Conservation (phyloP, 2,797 vertebrate genomes). For the Pseudocheirus occidentalis region DNA sequence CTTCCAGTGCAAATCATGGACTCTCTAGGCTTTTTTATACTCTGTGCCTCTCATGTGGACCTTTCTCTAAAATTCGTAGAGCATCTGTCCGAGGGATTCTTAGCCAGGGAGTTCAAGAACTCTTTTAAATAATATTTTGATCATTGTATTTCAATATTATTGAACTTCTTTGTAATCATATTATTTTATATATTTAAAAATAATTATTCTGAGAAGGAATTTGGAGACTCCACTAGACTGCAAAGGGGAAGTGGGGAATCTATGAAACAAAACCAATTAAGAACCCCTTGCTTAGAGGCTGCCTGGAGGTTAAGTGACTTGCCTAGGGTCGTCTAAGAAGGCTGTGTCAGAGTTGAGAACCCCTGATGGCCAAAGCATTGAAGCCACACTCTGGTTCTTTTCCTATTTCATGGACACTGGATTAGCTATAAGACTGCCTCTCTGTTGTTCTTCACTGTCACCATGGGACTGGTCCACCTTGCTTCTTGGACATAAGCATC, state of each 20-base stretch:
- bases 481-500: not conserved
- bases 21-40: not conserved
- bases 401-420: not conserved
- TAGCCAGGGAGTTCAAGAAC: not conserved
- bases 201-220: not conserved
- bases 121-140: not conserved
- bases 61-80: not conserved
- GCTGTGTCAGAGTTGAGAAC: not conserved
- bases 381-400: not conserved
- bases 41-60: not conserved
- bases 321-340: not conserved
- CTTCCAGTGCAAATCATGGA: not conserved
- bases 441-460: not conserved
- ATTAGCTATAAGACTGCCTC: not conserved
- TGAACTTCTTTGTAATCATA: not conserved
- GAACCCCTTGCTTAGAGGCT: not conserved
- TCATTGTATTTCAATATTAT: not conserved
- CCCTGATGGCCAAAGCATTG: not conserved
- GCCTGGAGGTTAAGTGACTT: not conserved
- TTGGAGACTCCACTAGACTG: not conserved
- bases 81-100: not conserved
- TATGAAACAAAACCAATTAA: not conserved
- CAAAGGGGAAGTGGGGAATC: not conserved
- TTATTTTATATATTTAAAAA: not conserved
- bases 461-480: not conserved